Conservation (phyloP, 2,113 vertebrate species). For the Acrocephalus kingi region DNA sequence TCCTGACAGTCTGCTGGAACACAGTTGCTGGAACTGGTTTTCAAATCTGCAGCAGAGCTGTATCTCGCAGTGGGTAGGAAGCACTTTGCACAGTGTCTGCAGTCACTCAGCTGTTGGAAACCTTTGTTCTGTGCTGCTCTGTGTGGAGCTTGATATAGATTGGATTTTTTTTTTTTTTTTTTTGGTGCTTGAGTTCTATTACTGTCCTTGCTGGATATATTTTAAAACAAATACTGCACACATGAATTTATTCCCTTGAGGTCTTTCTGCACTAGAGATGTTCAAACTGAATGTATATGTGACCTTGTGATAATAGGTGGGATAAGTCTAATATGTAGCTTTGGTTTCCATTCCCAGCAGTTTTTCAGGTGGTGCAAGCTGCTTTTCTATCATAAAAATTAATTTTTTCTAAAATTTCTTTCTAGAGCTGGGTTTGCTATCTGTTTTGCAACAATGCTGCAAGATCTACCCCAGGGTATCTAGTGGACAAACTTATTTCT, state of each 20-base stretch:
- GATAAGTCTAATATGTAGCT: neutral
- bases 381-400: neutral
- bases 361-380: neutral
- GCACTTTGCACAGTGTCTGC: neutral
- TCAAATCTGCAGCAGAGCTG: neutral
- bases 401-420: neutral
- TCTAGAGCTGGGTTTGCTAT: neutral
- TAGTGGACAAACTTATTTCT: neutral
- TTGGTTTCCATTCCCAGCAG: neutral
- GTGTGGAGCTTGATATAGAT: neutral
- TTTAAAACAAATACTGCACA: neutral
- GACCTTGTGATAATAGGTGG: neutral
- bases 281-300: neutral
- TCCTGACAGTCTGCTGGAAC: neutral
- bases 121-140: neutral
- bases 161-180: neutral
- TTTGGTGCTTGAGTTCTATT: neutral
- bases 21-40: neutral
- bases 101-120: slow-evolving; percentile 24
- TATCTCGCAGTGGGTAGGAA: neutral
- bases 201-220: neutral
- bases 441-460: neutral
- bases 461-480: neutral
- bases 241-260: neutral
- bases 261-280: neutral